A percentile compares a stretch with the other conserved stretches of the same genome.
These are phyloP conservation scores for Hexactinellida sp. DNA, from an alignment of 37 sponge, comb jelly and placozoan genomes.

Conservation along the genomic window DNA sequence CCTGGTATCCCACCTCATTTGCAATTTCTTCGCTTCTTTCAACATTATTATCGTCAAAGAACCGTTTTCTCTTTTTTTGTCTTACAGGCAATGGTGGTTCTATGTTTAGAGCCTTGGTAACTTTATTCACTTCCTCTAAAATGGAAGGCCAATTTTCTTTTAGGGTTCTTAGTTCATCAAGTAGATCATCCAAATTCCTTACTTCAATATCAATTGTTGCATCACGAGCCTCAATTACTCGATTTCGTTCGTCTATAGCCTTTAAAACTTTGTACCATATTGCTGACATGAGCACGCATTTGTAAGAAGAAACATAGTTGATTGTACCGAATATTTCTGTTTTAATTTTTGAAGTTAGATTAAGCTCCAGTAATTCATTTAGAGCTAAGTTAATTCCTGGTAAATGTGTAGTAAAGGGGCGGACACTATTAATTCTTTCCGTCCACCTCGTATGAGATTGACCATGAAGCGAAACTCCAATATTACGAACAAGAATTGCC, in stretches of 20 bases:
- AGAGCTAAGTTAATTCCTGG: not conserved
- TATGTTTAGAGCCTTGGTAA: not conserved
- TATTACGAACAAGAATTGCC: constrained; percentile 12
- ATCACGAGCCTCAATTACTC: not conserved
- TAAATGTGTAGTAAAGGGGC: not conserved
- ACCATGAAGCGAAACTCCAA: constrained; percentile 7
- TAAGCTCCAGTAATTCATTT: constrained; percentile 3
- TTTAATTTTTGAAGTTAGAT: constrained; percentile 9
- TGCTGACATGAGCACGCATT: constrained; percentile 16
- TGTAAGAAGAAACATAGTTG: constrained; percentile 9
- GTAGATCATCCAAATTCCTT: too few species aligned
- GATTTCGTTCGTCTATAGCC: not conserved
- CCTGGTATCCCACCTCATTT: too few species aligned
- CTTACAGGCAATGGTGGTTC: not conserved
- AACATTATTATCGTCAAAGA: not conserved
- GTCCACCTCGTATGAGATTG: not conserved
- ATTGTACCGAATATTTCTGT: constrained; percentile 10
- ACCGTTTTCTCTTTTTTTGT: not conserved
- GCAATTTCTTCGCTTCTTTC: not conserved
- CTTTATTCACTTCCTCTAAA: not conserved
- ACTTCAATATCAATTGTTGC: not conserved
- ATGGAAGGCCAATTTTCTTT: too few species aligned
- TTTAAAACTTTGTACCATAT: constrained; percentile 11
- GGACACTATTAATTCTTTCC: not conserved
- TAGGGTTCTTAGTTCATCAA: too few species aligned